These are phyloP conservation scores for Baronia brevicornis DNA, from an alignment of 2,888 invertebrate genomes.

Conservation along the genomic window DNA sequence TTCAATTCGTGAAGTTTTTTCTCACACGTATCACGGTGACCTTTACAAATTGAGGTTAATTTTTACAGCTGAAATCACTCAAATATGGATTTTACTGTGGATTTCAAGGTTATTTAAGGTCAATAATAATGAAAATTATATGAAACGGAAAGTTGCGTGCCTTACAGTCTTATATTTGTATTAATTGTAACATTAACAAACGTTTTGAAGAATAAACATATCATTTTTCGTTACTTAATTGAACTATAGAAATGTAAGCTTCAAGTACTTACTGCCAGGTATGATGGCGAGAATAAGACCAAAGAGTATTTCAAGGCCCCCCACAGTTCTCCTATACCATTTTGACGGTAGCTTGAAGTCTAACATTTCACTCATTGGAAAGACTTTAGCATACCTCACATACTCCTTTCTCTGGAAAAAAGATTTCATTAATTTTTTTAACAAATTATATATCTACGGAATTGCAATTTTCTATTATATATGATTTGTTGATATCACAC, in stretches of 20 bases:
- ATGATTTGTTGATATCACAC: neutral
- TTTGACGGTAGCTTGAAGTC: conserved; percentile 93
- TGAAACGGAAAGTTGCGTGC: too few species aligned
- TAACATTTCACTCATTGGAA: conserved; percentile 86
- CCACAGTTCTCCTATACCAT: conserved; percentile 91
- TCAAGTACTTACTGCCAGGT: conserved; percentile 83
- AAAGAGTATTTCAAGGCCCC: conserved; percentile 88
- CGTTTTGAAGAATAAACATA: neutral
- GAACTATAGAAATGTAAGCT: conserved; percentile 1
- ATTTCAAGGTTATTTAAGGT: too few species aligned
- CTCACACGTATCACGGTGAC: too few species aligned
- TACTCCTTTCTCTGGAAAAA: conserved; percentile 89
- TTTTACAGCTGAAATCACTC: too few species aligned
- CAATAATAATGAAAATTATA: too few species aligned
- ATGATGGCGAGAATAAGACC: conserved; percentile 88
- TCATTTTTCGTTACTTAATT: conserved; percentile 3
- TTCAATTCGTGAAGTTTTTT: too few species aligned
- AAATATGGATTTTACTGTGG: too few species aligned
- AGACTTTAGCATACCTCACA: conserved; percentile 96
- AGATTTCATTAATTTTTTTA: conserved; percentile 1
- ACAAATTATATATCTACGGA: neutral
- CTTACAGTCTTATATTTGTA: too few species aligned
- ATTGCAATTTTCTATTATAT: neutral
- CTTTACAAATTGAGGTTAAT: too few species aligned
- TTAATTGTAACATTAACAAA: too few species aligned